phyloP scores from a whole-genome alignment of 2,113 vertebrate species.

The Aptenodytes forsteri region DNA sequence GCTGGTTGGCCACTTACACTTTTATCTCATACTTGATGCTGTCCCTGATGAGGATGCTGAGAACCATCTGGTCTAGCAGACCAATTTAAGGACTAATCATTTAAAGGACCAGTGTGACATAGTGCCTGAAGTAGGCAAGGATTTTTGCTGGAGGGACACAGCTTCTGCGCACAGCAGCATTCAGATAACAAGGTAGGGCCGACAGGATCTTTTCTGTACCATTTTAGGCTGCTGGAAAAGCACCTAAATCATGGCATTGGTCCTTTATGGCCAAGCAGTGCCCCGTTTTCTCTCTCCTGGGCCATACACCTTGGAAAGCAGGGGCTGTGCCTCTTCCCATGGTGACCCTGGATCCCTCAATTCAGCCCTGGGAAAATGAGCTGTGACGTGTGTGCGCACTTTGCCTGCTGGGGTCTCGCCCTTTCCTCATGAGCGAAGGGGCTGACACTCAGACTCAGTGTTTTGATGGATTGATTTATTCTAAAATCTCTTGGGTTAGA shows the following conservation, averaged over 20 bases:
- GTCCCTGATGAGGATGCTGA: background rate
- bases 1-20: background rate
- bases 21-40: background rate
- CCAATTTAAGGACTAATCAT: background rate
- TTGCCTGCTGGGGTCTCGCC: background rate
- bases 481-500: background rate
- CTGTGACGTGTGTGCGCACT: accelerated
- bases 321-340: background rate
- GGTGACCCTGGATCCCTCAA: background rate
- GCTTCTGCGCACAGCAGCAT: accelerated
- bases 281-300: background rate
- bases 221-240: background rate
- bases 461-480: background rate
- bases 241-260: accelerated
- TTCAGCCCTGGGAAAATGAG: background rate
- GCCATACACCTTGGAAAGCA: background rate
- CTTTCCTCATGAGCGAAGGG: background rate
- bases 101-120: background rate
- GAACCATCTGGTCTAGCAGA: background rate
- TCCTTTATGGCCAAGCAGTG: background rate
- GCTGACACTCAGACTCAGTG: background rate
- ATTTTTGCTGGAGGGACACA: background rate
- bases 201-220: background rate
- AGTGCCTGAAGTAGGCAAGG: background rate
- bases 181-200: background rate